A percentile compares a stretch with the other conserved stretches of the same genome.
Conservation (phyloP, 1,140 invertebrate species). For the Leptonema lineaticorne region DNA sequence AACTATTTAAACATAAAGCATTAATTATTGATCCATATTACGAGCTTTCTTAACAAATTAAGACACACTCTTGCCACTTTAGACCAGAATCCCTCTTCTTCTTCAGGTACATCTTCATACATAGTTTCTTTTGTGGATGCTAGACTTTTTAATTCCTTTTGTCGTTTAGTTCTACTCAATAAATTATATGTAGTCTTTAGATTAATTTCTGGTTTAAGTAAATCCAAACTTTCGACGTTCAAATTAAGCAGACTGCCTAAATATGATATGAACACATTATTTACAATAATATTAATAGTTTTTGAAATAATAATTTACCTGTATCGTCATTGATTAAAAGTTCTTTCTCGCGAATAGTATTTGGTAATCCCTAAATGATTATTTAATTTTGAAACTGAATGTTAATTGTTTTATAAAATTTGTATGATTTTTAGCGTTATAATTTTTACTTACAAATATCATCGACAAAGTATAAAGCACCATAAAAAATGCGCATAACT, state of each 20-base stretch:
- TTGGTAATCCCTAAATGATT: no score
- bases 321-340: no score
- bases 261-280: neutral
- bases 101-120: conserved; percentile 7
- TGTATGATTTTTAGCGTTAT: no score
- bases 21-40: conserved; percentile 40
- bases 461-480: neutral
- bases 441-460: neutral
- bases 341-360: no score
- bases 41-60: conserved; percentile 35
- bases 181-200: no score
- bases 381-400: no score
- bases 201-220: no score
- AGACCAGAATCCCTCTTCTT: conserved; percentile 38
- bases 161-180: conserved; percentile 22
- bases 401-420: no score
- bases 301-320: no score
- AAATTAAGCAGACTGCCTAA: neutral
- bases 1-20: no score
- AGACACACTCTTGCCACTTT: conserved; percentile 36
- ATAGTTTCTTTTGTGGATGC: conserved; percentile 1
- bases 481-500: neutral
- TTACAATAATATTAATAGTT: neutral
- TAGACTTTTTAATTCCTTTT: conserved; percentile 36
- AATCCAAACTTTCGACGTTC: neutral